Conservation (phyloP, 2,888 invertebrate genomes). For the Alitta virens region DNA sequence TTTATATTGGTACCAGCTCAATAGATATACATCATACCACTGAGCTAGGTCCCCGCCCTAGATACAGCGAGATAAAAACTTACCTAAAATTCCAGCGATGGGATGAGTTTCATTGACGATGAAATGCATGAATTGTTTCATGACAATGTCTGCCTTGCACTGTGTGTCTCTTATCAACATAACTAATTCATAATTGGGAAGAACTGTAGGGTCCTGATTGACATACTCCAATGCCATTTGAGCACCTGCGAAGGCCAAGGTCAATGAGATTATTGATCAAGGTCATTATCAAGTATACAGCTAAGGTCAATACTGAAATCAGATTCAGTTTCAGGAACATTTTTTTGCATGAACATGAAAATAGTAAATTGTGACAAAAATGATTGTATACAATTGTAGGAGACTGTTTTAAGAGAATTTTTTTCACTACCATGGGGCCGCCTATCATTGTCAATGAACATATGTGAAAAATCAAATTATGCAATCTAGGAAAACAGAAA, state of each 20-base stretch:
- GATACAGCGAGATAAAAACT: conserved; percentile 28
- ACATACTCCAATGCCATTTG: conserved; percentile 66
- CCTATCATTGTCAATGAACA: too few relatives aligned
- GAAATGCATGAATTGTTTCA: conserved; percentile 74
- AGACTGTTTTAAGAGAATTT: too few relatives aligned
- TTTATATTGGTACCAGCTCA: background rate
- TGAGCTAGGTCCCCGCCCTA: background rate
- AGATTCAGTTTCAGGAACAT: too few relatives aligned
- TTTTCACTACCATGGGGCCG: too few relatives aligned
- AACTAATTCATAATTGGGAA: conserved; percentile 65
- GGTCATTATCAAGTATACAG: too few relatives aligned
- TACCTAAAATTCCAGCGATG: conserved; percentile 70
- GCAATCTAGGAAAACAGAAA: too few relatives aligned
- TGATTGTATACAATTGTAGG: too few relatives aligned
- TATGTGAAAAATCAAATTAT: too few relatives aligned
- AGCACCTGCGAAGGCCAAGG: conserved; percentile 60
- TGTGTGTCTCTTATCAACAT: conserved; percentile 66
- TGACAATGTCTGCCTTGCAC: conserved; percentile 71
- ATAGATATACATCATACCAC: background rate
- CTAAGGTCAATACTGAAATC: too few relatives aligned
- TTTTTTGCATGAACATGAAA: too few relatives aligned
- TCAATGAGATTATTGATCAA: background rate
- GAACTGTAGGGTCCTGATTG: conserved; percentile 63
- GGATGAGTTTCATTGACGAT: conserved; percentile 63
- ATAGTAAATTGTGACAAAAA: too few relatives aligned